Evolutionary conservation across 2,888 invertebrate species (phyloP), one percentile per base, ranked within the genome.

Genomic region (Bombylius discolor): DNA sequence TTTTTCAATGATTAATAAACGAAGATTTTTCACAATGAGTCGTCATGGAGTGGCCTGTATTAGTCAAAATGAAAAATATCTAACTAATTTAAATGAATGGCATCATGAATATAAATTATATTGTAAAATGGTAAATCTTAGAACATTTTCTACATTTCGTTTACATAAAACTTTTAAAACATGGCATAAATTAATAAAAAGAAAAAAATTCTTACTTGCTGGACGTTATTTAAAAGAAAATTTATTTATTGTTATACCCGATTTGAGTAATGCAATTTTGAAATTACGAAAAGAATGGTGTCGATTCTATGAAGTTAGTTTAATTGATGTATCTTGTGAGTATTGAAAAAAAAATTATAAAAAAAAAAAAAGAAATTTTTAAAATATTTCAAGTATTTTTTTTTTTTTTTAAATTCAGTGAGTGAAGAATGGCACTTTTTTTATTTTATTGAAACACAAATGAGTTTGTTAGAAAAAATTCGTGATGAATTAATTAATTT

Each of bases 41-140:
- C 75, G 81, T 5, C 81, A 84, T 66, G 94, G 93, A 1, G 88
- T 92, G 0, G 84, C 89, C n/a, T 85, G 87, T 64, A 84, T 82
- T 69, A 80, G 76, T 53, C 69, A 79, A 13, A 81, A 80, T 55
- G 90, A 90, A 68, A 84, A 86, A 71, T 82, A 82, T 13, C 92
- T 89, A 67, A 89, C 89, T 0, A 80, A 85, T 11, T 75, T 93
- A 7, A 78, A 82, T 31, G 78, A 83, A 59, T 93, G 91, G 91
- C 87, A 89, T 67, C 81, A 81, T 57, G 91, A 92, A 67, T 91
- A 89, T 65, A 80, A 80, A n/a, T 83, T 83, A 70, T 92, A 88
- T 67, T 79, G 84, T 47, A 79, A 85, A 67, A 76, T 93, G n/a
- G 83, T 84, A 60, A 80, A 85, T 72, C 84, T 87, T 49, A 83